Percentiles rank a stretch among this genome's conserved stretches.
Evolutionary conservation across 2,797 vertebrate species (phyloP).

Genomic region (Australoheros facetus): DNA sequence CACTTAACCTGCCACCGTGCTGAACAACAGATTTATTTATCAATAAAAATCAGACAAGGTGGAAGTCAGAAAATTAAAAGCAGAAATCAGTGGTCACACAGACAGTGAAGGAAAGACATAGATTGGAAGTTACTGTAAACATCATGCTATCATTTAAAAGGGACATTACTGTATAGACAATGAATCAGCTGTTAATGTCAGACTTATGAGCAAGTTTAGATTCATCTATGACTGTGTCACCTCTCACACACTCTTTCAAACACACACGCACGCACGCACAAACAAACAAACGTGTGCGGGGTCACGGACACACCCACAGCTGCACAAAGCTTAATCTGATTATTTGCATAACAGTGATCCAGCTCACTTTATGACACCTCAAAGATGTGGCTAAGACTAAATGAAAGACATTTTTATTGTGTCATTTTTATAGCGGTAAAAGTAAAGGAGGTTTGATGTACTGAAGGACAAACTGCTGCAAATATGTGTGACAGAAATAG

Average conservation of each 20-base stretch:
- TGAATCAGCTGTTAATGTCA: conserved; percentile 12
- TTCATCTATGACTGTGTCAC: conserved; percentile 13
- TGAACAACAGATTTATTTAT: conserved; percentile 6
- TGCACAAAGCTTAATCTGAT: conserved; percentile 43
- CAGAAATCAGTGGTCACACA: conserved; percentile 29
- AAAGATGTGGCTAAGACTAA: conserved; percentile 19
- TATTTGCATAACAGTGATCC: conserved; percentile 64
- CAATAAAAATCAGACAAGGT: conserved; percentile 11
- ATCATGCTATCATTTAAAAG: conserved; percentile 20
- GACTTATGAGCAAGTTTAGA: conserved; percentile 17
- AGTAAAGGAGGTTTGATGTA: conserved; percentile 12
- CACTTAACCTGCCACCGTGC: background rate
- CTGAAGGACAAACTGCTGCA: conserved; percentile 30
- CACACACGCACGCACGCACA: background rate
- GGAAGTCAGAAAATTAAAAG: conserved; percentile 15
- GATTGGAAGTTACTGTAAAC: conserved; percentile 15
- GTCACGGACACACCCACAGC: background rate
- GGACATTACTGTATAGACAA: background rate
- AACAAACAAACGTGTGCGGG: conserved; percentile 5
- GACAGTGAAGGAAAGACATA: conserved; percentile 15
- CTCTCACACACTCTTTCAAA: background rate
- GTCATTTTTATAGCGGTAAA: conserved; percentile 39
- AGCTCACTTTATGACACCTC: conserved; percentile 35
- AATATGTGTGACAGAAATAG: conserved; percentile 63
- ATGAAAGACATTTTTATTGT: conserved; percentile 26